Evolutionary conservation across 2,888 invertebrate genomes (phyloP).

Genomic region (Sinopyrophorus schimmeli): DNA sequence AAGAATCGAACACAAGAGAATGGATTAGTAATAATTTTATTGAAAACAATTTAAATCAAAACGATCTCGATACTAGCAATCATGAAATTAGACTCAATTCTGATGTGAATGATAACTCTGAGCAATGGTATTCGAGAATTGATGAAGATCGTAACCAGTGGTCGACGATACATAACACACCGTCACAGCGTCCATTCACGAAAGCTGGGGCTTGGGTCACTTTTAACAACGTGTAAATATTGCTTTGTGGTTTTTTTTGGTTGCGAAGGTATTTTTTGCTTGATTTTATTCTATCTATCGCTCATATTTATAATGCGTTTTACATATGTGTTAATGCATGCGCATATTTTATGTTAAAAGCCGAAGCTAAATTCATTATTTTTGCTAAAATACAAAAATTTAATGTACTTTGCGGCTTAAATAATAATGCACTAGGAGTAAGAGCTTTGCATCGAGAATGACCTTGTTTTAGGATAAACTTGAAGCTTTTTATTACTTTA

Average conservation of each 20-base stretch:
- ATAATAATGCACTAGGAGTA: too few relatives aligned
- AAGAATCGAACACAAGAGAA: constrained; percentile 25
- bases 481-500: too few relatives aligned
- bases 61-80: background rate
- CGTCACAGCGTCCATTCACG: constrained; percentile 29
- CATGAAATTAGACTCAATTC: background rate
- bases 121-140: constrained; percentile 30
- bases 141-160: constrained; percentile 28
- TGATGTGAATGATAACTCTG: constrained; percentile 29
- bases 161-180: constrained; percentile 22
- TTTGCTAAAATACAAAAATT: too few relatives aligned
- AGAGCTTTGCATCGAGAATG: too few relatives aligned
- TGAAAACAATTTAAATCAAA: background rate
- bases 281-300: too few relatives aligned
- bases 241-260: constrained; percentile 48
- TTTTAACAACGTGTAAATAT: constrained; percentile 57
- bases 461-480: too few relatives aligned
- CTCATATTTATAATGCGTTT: too few relatives aligned
- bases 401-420: too few relatives aligned
- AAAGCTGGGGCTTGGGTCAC: constrained; percentile 54
- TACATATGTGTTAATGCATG: too few relatives aligned
- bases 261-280: constrained; percentile 43
- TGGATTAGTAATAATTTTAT: constrained; percentile 31
- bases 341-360: too few relatives aligned
- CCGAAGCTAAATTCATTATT: too few relatives aligned